Conservation (phyloP, 1,140 invertebrate species). For the Lordiphosa stackelbergi region DNA sequence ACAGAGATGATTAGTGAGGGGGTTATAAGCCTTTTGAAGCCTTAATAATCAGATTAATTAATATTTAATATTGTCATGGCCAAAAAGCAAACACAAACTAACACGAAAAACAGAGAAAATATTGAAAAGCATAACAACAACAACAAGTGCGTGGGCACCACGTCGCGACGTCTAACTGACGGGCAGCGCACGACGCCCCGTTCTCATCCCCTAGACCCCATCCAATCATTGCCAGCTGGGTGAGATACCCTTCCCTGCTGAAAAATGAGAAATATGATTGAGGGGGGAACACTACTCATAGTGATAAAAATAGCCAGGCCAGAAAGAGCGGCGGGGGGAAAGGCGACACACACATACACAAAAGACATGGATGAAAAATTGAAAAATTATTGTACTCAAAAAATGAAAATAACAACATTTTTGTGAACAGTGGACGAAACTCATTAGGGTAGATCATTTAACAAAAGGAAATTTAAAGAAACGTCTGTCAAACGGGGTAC, state of each 20-base stretch:
- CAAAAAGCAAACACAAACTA: constrained; percentile 56
- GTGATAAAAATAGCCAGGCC: constrained; percentile 53
- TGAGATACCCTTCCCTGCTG: constrained; percentile 23
- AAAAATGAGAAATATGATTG: constrained; percentile 73
- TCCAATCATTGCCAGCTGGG: constrained; percentile 17
- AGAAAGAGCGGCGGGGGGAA: constrained; percentile 4
- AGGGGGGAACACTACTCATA: constrained; percentile 62
- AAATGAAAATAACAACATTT: constrained; percentile 40
- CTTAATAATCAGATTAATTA: constrained; percentile 67
- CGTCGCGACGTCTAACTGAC: constrained; percentile 36
- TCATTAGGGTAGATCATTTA: constrained; percentile 44
- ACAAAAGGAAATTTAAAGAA: constrained; percentile 3
- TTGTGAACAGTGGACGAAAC: constrained; percentile 11
- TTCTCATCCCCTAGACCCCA: constrained; percentile 10
- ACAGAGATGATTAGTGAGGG: constrained; percentile 2
- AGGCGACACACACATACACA: background rate
- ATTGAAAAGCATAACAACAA: constrained; percentile 38
- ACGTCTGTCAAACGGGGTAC: no score
- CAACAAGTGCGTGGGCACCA: constrained; percentile 53
- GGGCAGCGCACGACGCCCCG: constrained; percentile 23
- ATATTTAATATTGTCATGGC: constrained; percentile 74
- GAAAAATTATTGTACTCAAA: constrained; percentile 62
- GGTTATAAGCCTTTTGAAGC: constrained; percentile 31
- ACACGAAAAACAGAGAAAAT: constrained; percentile 26
- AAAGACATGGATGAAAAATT: constrained; percentile 45